These are phyloP conservation scores for Aspidoscelis tigris DNA, from an alignment of 2,113 vertebrate genomes.

Conservation along the genomic window DNA sequence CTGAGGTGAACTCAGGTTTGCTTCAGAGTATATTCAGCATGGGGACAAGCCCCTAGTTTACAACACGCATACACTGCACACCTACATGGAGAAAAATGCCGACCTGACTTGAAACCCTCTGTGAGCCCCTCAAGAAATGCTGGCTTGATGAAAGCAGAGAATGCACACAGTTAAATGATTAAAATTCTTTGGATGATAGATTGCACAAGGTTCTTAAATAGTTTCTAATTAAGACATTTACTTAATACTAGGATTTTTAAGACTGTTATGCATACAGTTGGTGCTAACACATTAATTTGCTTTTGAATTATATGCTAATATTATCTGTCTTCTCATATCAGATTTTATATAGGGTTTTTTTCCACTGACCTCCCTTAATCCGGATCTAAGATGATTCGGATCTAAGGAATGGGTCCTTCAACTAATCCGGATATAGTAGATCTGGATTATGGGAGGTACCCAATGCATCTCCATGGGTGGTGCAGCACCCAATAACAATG, in stretches of 20 bases:
- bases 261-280: conserved; percentile 46
- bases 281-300: conserved; percentile 66
- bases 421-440: too few relatives aligned
- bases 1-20: too few relatives aligned
- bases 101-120: conserved; percentile 57
- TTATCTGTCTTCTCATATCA: conserved; percentile 63
- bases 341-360: conserved; percentile 3
- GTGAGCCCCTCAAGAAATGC: conserved; percentile 61
- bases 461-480: too few relatives aligned
- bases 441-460: too few relatives aligned
- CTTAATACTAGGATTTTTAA: conserved; percentile 55
- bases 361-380: too few relatives aligned
- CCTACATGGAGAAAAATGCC: neutral
- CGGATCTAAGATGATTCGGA: too few relatives aligned
- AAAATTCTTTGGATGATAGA: conserved; percentile 66
- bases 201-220: conserved; percentile 59
- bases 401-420: too few relatives aligned
- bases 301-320: conserved; percentile 70
- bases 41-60: neutral
- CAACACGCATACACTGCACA: conserved; percentile 8
- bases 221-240: conserved; percentile 69
- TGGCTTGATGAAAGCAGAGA: conserved; percentile 67
- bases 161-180: conserved; percentile 63
- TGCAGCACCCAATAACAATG: too few relatives aligned
- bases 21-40: too few relatives aligned